Percentiles rank a stretch among this genome's conserved stretches.
phyloP scores from a whole-genome alignment of 2,797 vertebrate species.

The Carapus acus region DNA sequence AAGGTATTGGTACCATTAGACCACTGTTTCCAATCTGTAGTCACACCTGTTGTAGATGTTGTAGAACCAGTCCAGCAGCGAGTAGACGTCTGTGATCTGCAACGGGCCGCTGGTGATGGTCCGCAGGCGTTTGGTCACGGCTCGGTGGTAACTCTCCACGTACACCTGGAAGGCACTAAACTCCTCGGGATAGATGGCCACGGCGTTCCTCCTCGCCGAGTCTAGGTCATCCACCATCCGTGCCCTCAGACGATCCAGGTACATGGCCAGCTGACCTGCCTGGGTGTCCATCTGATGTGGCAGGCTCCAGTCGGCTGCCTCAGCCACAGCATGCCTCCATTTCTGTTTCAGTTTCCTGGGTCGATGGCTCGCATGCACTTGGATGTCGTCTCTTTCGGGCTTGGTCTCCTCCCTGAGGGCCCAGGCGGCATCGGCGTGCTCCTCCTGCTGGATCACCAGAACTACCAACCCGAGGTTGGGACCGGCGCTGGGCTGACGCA shows the following conservation, averaged over 20 bases:
- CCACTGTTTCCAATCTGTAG: neutral
- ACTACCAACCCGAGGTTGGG: slow-evolving; percentile 79
- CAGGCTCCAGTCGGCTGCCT: slow-evolving; percentile 78
- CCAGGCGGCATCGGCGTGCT: slow-evolving; percentile 75
- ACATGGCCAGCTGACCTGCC: slow-evolving; percentile 73
- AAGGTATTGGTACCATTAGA: neutral
- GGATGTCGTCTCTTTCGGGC: slow-evolving; percentile 29
- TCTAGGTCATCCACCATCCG: slow-evolving; percentile 82
- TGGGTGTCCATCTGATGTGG: slow-evolving; percentile 74
- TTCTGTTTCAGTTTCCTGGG: slow-evolving; percentile 71
- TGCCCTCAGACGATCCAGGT: slow-evolving; percentile 76
- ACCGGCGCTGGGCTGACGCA: slow-evolving; percentile 73
- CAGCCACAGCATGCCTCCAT: slow-evolving; percentile 80
- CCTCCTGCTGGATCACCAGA: slow-evolving; percentile 86
- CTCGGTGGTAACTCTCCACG: slow-evolving; percentile 83
- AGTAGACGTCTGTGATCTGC: slow-evolving; percentile 83
- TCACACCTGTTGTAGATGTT: slow-evolving; percentile 86
- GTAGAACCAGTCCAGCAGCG: slow-evolving; percentile 88
- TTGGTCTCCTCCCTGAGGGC: slow-evolving; percentile 60
- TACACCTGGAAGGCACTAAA: slow-evolving; percentile 83
- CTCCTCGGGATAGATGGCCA: slow-evolving; percentile 82
- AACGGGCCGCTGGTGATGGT: slow-evolving; percentile 71
- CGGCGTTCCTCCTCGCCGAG: slow-evolving; percentile 77
- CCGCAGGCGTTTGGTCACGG: slow-evolving; percentile 76
- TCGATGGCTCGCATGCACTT: slow-evolving; percentile 58